These are phyloP conservation scores for Pasiphila rectangulata DNA, from an alignment of 2,888 invertebrate species.

Conservation along the genomic window DNA sequence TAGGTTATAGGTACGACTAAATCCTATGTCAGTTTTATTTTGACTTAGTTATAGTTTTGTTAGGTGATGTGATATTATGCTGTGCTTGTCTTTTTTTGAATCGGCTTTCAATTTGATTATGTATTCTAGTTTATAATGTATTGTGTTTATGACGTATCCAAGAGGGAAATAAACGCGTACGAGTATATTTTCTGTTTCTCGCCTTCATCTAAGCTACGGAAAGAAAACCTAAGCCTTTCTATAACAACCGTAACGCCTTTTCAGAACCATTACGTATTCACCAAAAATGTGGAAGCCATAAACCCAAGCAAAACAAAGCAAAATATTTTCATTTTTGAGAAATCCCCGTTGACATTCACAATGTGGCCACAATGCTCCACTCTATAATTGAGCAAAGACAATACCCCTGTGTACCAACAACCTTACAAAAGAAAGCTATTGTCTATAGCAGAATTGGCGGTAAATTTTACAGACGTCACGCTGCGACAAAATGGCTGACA, in stretches of 20 bases:
- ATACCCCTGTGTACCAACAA: slow-evolving; percentile 58
- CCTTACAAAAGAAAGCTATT: slow-evolving; percentile 47
- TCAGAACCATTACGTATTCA: slow-evolving; percentile 51
- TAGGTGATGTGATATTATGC: too few species aligned
- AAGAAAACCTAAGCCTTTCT: slow-evolving; percentile 14
- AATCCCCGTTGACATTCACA: slow-evolving; percentile 50
- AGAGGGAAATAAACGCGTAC: too few species aligned
- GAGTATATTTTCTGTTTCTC: background rate
- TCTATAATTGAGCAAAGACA: slow-evolving; percentile 77
- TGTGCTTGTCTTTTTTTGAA: too few species aligned
- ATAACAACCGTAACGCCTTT: slow-evolving; percentile 32
- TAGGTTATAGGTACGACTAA: too few species aligned
- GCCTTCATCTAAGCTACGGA: background rate
- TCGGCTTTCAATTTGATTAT: too few species aligned
- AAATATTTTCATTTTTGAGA: slow-evolving; percentile 60
- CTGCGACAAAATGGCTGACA: slow-evolving; percentile 55
- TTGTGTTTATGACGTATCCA: too few species aligned
- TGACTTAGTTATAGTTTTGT: too few species aligned
- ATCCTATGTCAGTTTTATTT: too few species aligned
- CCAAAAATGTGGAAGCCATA: slow-evolving; percentile 68
- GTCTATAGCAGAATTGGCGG: slow-evolving; percentile 56
- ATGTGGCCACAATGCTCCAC: slow-evolving; percentile 59
- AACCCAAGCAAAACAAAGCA: slow-evolving; percentile 47
- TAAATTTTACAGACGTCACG: slow-evolving; percentile 61
- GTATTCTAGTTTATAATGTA: too few species aligned